A percentile compares a stretch with the other conserved stretches of the same genome.
phyloP scores from a whole-genome alignment of 1,140 invertebrate species.

The Listronotus oregonensis region DNA sequence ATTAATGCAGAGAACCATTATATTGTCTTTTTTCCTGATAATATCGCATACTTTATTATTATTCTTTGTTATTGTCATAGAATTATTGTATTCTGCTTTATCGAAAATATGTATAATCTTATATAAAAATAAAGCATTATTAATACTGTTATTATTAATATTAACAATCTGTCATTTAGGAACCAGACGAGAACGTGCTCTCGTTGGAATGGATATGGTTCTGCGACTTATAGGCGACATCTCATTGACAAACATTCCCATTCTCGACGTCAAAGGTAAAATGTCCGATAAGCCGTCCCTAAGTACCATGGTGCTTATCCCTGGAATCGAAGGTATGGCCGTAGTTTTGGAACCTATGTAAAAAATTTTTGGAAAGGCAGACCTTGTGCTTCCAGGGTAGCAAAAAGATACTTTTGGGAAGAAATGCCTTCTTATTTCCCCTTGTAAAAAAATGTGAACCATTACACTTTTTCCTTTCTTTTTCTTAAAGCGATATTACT shows the following conservation, averaged over 20 bases:
- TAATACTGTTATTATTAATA: no score
- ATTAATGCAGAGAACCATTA: no score
- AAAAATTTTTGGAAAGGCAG: conserved; percentile 63
- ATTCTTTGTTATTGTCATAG: no score
- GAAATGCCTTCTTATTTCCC: conserved; percentile 50
- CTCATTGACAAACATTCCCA: conserved; percentile 8
- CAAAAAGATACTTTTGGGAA: conserved; percentile 52
- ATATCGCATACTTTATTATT: no score
- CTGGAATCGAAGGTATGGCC: conserved; percentile 79
- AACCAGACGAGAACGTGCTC: conserved; percentile 14
- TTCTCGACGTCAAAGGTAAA: conserved; percentile 10
- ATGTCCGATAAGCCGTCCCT: background rate
- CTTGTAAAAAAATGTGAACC: no score
- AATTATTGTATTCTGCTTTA: no score
- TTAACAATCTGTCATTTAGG: no score
- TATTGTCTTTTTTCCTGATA: no score
- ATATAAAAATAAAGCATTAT: no score
- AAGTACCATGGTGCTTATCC: conserved; percentile 69
- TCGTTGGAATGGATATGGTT: conserved; percentile 36
- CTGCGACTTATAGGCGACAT: conserved; percentile 31
- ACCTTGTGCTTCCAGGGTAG: conserved; percentile 62
- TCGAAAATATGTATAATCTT: no score
- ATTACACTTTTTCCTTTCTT: no score
- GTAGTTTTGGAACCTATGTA: conserved; percentile 64
- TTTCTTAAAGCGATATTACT: no score